A percentile compares a stretch with the other conserved stretches of the same genome.
phyloP scores from a whole-genome alignment of 2,888 invertebrate genomes.

The Apomyelois bistriatella region DNA sequence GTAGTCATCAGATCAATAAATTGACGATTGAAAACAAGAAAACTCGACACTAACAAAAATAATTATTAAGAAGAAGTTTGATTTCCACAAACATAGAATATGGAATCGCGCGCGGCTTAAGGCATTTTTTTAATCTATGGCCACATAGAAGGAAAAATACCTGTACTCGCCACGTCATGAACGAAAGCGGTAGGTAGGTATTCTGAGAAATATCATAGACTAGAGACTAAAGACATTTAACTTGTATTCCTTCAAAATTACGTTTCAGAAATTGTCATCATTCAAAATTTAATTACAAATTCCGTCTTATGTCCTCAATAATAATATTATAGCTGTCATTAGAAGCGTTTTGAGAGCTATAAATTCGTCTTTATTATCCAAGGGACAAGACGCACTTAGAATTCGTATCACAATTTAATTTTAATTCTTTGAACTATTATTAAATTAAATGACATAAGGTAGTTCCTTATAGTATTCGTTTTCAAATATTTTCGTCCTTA shows the following conservation, averaged over 20 bases:
- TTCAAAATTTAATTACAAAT: slow-evolving; percentile 4
- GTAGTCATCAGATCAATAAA: too few species aligned
- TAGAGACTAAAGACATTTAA: too few species aligned
- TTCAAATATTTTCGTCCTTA: not conserved
- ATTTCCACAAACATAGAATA: too few species aligned
- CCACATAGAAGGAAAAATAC: too few species aligned
- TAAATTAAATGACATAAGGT: slow-evolving; percentile 43
- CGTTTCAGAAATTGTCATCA: not conserved
- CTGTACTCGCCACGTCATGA: too few species aligned
- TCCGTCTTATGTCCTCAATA: slow-evolving; percentile 1
- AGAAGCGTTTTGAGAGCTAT: slow-evolving; percentile 13
- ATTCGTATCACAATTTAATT: slow-evolving; percentile 63
- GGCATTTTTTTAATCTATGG: too few species aligned
- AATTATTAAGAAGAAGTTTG: too few species aligned
- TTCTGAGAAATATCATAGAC: not conserved
- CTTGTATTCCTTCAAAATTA: not conserved
- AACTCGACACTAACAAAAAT: too few species aligned
- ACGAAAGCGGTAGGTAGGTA: not conserved
- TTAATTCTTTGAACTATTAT: slow-evolving; percentile 57
- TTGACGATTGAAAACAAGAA: too few species aligned
- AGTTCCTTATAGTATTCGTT: not conserved
- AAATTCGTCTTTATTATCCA: slow-evolving; percentile 29
- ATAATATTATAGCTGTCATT: slow-evolving; percentile 6
- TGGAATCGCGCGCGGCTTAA: too few species aligned
- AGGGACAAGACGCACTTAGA: slow-evolving; percentile 40